A percentile compares a stretch with the other conserved stretches of the same genome.
Evolutionary conservation across 1,140 invertebrate species (phyloP).

Genomic region (Brachionus sp.): DNA sequence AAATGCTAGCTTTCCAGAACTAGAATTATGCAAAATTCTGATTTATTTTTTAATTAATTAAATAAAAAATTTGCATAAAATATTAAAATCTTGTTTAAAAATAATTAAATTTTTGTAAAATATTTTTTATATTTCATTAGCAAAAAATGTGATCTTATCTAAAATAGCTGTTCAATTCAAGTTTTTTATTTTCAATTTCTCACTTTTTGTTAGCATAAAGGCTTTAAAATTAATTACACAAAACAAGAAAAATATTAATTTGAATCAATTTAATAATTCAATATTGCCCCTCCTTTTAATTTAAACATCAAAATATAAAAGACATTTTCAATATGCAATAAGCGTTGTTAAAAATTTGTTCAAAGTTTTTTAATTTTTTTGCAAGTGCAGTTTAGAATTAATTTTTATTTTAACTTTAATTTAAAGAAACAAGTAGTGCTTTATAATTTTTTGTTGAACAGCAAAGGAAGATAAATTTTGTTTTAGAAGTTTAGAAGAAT

Average conservation of each 20-base stretch:
- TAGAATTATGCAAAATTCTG: not conserved
- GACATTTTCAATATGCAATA: not conserved
- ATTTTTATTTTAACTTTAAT: not conserved
- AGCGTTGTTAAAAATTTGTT: conserved; percentile 12
- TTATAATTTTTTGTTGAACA: not conserved
- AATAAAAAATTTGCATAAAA: not conserved
- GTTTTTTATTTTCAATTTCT: not conserved
- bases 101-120: not conserved
- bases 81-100: not conserved
- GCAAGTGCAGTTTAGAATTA: not conserved
- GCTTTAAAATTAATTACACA: not conserved
- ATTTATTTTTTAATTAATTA: not conserved
- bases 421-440: not conserved
- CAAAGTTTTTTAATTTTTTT: not conserved
- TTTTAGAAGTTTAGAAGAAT: not conserved
- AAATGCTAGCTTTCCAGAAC: not conserved
- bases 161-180: not conserved
- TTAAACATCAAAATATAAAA: not conserved
- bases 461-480: not conserved
- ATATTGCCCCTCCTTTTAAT: not conserved
- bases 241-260: not conserved
- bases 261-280: not conserved
- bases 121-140: not conserved
- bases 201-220: not conserved
- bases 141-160: not conserved